Evolutionary conservation across 2,113 vertebrate genomes (phyloP), one percentile per base, ranked within the genome.

Genomic region (Taurulus bubalis): DNA sequence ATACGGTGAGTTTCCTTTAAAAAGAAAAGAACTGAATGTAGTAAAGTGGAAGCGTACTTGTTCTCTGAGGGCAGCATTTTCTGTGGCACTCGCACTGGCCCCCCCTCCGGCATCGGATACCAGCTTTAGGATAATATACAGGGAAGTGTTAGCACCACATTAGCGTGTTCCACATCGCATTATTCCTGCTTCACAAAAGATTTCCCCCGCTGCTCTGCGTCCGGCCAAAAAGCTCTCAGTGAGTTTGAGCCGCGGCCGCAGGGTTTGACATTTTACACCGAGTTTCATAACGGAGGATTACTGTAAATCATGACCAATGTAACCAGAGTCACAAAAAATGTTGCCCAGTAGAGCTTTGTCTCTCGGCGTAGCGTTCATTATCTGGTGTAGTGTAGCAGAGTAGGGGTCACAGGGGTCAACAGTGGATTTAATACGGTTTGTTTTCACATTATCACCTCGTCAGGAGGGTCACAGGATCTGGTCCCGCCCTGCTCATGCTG

Each of bases 61-160:
- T 92, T 92, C 91, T 95, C 91, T 92, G 93, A 91, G 92, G 93
- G 89, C 93, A 94, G 90, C 91, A 94, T 94, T 94, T 94, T 94
- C 94, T 95, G 94, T 92, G 82, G 90, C 86, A 92, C 84, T 90
- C 87, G 78, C 73, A 90, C 89, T 74, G 91, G 87, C 89, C 92
- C 93, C 91, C 90, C 91, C 90, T 94, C 93, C 85, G 92, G 84
- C 90, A 93, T 89, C 73, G 92, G 94, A 89, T 94, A 93, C 94
- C 94, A 94, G 91, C 87, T 94, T 94, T 71, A 93, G 92, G 92
- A 94, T 92, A 67, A 94, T 88, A 90, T 90, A 87, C 69, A 88
- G 75, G 79, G 51, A 90, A 85, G 81, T 73, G 80, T 93, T 91
- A 92, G 85, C 85, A 91, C 68, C 89, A 90, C 88, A 83, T 89